Conservation (phyloP, 2,113 vertebrate species). For the Grallaria varia region DNA sequence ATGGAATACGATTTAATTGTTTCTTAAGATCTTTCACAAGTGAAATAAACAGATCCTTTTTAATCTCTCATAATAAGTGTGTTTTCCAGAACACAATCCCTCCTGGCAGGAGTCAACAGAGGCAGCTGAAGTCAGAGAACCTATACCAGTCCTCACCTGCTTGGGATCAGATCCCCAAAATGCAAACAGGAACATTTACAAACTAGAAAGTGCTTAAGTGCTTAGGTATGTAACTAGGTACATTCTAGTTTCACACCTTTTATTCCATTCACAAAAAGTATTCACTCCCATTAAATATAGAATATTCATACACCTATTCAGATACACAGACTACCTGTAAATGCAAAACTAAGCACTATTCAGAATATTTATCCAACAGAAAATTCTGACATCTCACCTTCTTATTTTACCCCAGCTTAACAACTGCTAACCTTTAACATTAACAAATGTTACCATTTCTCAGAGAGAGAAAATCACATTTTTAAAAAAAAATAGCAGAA, state of each 20-base stretch:
- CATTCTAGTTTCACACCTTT: neutral
- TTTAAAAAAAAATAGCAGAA: neutral
- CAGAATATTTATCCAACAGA: neutral
- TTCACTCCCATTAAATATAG: neutral
- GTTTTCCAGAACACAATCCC: constrained; percentile 19
- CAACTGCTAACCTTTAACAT: too few relatives aligned
- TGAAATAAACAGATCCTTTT: constrained; percentile 27
- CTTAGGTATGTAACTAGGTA: neutral
- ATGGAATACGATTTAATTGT: constrained; percentile 43
- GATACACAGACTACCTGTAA: neutral
- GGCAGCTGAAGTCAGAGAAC: neutral
- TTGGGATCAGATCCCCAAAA: neutral
- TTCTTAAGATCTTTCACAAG: constrained; percentile 52
- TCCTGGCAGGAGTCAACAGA: neutral
- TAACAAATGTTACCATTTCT: neutral
- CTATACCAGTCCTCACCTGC: neutral
- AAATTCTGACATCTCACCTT: neutral
- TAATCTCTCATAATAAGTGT: constrained; percentile 35
- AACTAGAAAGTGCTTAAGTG: neutral
- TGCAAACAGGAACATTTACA: neutral
- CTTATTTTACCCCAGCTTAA: neutral
- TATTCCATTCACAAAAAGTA: neutral
- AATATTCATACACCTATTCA: neutral
- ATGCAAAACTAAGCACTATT: neutral
- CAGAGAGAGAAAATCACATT: neutral